Base-by-base conservation (phyloP, 2,113 vertebrate genomes). In the Sceloporus tristichus region DNA sequence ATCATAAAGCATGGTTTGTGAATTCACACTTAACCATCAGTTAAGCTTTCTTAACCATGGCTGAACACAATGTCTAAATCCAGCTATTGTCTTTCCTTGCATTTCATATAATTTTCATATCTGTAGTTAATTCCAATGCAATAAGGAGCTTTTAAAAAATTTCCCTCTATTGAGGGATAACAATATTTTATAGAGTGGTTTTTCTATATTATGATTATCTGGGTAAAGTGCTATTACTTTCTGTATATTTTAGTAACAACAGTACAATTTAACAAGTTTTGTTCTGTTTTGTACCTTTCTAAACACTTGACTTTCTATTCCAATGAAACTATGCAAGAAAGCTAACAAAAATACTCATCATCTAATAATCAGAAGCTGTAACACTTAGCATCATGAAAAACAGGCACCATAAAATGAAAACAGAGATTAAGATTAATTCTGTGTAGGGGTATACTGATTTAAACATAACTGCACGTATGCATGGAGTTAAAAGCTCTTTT, bases 381-480 rank as follows among this genome's bases (percentile, higher is more conserved):
- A 73, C 25, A 29, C 27, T 73, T 62, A 80, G 40, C 68, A 81
- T 73, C 34, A 80, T 74, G 53, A 81, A 42, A 80, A 87, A 81
- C 38, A 73, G 53, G n/a, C 70, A 87, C 56, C 13, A 82, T 42
- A 34, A 66, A 82, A 85, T 29, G 10, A 85, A 65, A 87, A 82
- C 10, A 40, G 68, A 74, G 53, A 27, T 65, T 74, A 82, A 74
- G 34, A 48, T 59, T 74, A 74, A 75, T 74, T 87, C 79, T 87
- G 38, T 53, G 81, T 87, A 40, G 73, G 34, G 53, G 56, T 65
- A 87, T 40, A 66, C 19, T 59, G 81, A 62, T 13, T 74, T 42
- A 81, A 87, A 86, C 85, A 84, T 34, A 80, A 79, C 66, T 79
- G 23, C 10, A 62, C 53, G 62, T 87, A 81, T 82, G 79, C 70